Conservation (phyloP, 2,113 vertebrate genomes). For the Laticauda colubrina region DNA sequence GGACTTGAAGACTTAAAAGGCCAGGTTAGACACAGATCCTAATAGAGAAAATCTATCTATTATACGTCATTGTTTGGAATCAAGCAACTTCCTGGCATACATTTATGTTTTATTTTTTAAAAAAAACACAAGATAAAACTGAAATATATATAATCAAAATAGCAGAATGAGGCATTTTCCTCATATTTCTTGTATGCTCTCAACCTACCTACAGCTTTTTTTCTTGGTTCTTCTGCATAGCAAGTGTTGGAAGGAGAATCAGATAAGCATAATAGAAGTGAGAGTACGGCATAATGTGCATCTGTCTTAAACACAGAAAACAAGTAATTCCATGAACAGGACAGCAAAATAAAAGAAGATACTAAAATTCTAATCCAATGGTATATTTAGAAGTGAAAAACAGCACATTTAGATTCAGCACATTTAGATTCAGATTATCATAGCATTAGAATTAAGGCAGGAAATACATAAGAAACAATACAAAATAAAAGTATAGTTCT, state of each 20-base stretch:
- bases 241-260: slow-evolving; percentile 87
- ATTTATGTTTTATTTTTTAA: neutral
- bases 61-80: neutral
- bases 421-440: neutral
- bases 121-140: slow-evolving; percentile 25
- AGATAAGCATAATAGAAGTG: slow-evolving; percentile 87
- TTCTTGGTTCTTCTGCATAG: slow-evolving; percentile 85
- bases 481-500: neutral
- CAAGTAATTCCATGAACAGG: slow-evolving; percentile 23
- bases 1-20: neutral
- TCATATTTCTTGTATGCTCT: neutral
- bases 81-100: neutral
- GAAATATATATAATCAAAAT: slow-evolving; percentile 12
- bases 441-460: neutral
- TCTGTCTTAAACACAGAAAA: slow-evolving; percentile 72
- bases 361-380: neutral
- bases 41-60: neutral
- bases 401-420: neutral
- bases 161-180: slow-evolving; percentile 10
- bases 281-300: slow-evolving; percentile 84
- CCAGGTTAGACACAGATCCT: neutral
- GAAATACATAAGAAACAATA: neutral
- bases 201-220: slow-evolving; percentile 74
- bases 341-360: slow-evolving; percentile 15
- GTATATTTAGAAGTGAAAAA: neutral